Conservation (phyloP, 2,113 vertebrate genomes). For the Halichoerus grypus region DNA sequence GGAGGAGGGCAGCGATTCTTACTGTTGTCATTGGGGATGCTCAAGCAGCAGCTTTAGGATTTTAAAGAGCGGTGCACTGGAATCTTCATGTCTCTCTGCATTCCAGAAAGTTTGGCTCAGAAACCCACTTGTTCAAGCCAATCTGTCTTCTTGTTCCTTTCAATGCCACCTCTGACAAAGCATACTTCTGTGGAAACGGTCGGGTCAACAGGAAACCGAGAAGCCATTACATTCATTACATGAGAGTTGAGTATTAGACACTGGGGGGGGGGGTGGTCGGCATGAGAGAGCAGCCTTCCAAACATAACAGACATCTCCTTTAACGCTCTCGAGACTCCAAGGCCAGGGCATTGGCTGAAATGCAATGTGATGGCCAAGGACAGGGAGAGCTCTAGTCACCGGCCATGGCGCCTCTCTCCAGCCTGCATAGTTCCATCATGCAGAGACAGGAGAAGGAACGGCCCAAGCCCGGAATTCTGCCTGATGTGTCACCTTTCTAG, state of each 20-base stretch:
- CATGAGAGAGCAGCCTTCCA: constrained; percentile 41
- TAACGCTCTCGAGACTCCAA: neutral
- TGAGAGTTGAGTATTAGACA: neutral
- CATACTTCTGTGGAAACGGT: neutral
- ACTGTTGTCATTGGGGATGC: neutral
- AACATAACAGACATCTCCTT: constrained; percentile 36
- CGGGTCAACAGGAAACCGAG: constrained; percentile 60
- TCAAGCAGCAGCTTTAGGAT: neutral
- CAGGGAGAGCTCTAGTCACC: neutral
- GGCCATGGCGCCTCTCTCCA: neutral
- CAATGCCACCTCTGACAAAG: constrained; percentile 58
- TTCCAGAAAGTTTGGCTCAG: constrained; percentile 52
- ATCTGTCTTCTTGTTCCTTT: constrained; percentile 47
- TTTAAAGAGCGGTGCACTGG: neutral
- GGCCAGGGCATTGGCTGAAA: constrained; percentile 21
- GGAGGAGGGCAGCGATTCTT: neutral
- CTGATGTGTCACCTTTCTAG: constrained; percentile 14
- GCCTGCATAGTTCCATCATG: neutral
- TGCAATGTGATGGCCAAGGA: neutral
- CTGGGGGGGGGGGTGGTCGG: neutral
- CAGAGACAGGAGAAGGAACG: neutral
- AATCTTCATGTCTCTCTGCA: neutral
- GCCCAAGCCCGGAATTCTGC: neutral
- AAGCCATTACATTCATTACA: constrained; percentile 65
- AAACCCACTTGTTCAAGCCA: constrained; percentile 43